phyloP scores from a whole-genome alignment of 2,113 vertebrate species.

The Oncorhynchus tshawytscha region DNA sequence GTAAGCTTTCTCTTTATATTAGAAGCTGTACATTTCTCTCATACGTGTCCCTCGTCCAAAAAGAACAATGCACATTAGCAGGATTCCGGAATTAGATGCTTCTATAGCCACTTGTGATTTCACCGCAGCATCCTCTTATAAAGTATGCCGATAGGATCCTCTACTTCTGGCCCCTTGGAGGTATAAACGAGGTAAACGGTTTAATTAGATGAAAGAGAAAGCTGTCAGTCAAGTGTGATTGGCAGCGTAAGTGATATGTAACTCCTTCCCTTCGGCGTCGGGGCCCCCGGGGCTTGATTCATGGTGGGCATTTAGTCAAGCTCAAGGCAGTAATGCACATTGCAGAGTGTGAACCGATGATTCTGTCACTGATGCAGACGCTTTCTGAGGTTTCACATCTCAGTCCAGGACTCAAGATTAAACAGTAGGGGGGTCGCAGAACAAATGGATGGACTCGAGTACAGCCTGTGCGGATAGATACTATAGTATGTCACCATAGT shows the following conservation, averaged over 20 bases:
- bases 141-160: neutral
- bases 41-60: neutral
- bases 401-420: neutral
- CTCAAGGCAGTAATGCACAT: slow-evolving; percentile 1
- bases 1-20: neutral
- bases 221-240: neutral
- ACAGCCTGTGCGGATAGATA: too few species aligned
- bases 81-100: neutral
- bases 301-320: neutral
- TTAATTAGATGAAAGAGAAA: neutral
- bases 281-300: neutral
- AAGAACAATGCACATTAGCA: neutral
- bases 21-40: neutral
- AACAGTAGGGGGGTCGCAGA: neutral
- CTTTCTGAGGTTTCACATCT: too few species aligned
- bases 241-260: neutral
- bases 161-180: neutral
- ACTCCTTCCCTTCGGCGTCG: neutral
- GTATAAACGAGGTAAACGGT: neutral
- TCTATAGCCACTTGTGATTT: neutral
- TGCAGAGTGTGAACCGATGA: slow-evolving; percentile 10
- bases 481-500: too few species aligned
- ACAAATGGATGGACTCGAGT: neutral
- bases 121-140: neutral
- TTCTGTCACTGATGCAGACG: slow-evolving; percentile 1